Conservation (phyloP, 2,888 invertebrate genomes). For the Caenorhabditis sp. region DNA sequence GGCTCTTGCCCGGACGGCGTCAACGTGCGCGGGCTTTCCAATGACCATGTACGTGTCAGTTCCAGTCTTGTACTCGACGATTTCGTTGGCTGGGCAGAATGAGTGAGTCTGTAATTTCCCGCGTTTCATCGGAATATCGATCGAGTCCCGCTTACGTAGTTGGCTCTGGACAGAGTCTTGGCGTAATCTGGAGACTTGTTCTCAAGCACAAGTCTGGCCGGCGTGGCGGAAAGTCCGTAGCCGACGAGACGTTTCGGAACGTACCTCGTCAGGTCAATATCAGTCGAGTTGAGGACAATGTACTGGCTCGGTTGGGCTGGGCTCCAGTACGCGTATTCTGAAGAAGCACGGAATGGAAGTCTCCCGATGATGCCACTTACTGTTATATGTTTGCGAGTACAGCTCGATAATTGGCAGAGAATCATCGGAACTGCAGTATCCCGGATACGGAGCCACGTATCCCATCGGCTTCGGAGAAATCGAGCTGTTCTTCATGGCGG, state of each 20-base stretch:
- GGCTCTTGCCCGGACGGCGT: too few species aligned
- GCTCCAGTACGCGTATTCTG: slow-evolving; percentile 31
- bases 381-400: neutral
- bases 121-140: neutral
- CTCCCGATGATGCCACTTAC: neutral
- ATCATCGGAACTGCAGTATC: slow-evolving; percentile 36
- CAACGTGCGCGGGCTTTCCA: neutral
- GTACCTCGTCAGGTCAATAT: neutral
- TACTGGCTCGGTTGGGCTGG: slow-evolving; percentile 13
- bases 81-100: neutral
- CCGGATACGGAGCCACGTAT: slow-evolving; percentile 36
- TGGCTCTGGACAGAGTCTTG: slow-evolving; percentile 7
- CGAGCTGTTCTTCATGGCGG: neutral
- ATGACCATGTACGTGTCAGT: neutral
- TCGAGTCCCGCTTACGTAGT: slow-evolving; percentile 11
- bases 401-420: slow-evolving; percentile 25
- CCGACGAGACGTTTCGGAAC: slow-evolving; percentile 19
- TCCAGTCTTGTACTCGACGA: neutral
- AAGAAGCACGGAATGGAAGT: neutral
- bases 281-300: neutral
- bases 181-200: slow-evolving; percentile 10
- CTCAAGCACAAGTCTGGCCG: slow-evolving; percentile 16
- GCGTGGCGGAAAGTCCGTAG: slow-evolving; percentile 13
- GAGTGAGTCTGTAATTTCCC: slow-evolving; percentile 26
- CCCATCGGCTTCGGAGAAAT: slow-evolving; percentile 10